Evolutionary conservation across 2,113 vertebrate species (phyloP).

Genomic region (Hippocampus zosterae): DNA sequence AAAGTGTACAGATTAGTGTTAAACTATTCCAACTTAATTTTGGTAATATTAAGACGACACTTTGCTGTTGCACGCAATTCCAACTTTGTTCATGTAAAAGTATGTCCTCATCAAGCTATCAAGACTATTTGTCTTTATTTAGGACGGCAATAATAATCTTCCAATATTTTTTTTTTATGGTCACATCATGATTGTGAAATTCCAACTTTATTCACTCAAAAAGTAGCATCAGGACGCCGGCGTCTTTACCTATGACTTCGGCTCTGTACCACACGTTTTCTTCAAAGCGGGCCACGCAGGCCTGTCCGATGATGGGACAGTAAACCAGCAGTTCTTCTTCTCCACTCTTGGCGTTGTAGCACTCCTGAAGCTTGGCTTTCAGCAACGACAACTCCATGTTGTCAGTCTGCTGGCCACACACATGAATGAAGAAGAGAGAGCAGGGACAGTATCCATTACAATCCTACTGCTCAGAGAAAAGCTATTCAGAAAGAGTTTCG

Average conservation of each 20-base stretch:
- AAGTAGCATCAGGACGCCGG: background rate
- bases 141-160: too few relatives aligned
- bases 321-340: conserved; percentile 65
- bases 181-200: too few relatives aligned
- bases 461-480: background rate
- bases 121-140: too few relatives aligned
- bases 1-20: too few relatives aligned
- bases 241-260: conserved; percentile 76
- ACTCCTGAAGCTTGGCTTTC: conserved; percentile 75
- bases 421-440: background rate
- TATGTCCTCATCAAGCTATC: too few relatives aligned
- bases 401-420: conserved; percentile 65
- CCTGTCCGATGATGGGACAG: conserved; percentile 77
- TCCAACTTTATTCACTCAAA: background rate
- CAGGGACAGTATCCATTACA: background rate
- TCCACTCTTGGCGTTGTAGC: conserved; percentile 50
- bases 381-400: conserved; percentile 72
- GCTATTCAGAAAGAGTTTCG: background rate
- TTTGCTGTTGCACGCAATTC: too few relatives aligned
- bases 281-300: conserved; percentile 80
- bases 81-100: too few relatives aligned
- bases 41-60: too few relatives aligned
- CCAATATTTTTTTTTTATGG: too few relatives aligned
- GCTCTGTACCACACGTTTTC: conserved; percentile 86
- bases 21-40: too few relatives aligned